Conservation (phyloP, 2,113 vertebrate species). For the Vombatus ursinus region DNA sequence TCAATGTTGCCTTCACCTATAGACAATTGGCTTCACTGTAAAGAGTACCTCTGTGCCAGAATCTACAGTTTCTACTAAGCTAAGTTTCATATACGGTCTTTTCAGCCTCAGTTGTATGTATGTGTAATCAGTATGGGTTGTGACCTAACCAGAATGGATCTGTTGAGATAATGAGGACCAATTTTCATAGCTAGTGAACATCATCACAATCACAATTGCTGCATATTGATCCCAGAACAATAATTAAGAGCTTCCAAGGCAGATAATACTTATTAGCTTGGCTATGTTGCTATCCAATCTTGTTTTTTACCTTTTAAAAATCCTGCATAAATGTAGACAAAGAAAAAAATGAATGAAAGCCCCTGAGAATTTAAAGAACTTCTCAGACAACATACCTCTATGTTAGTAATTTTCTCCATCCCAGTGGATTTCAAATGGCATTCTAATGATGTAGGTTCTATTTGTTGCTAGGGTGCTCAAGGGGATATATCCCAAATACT, state of each 20-base stretch:
- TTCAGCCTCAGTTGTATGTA: background rate
- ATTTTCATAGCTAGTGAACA: background rate
- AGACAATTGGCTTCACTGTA: background rate
- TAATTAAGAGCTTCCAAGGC: background rate
- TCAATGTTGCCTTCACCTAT: background rate
- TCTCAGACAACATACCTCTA: background rate
- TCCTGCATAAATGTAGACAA: background rate
- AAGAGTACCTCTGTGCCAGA: background rate
- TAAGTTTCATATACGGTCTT: background rate
- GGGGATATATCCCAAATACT: background rate
- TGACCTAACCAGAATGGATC: background rate
- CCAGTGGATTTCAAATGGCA: background rate
- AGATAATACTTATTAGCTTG: background rate
- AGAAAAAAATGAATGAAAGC: constrained; percentile 8
- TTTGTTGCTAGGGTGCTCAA: background rate
- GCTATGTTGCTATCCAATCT: background rate
- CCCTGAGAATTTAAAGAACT: background rate
- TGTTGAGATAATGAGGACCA: background rate
- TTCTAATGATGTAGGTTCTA: background rate
- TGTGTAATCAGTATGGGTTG: background rate
- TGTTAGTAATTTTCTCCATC: background rate
- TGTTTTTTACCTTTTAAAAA: background rate
- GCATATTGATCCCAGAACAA: constrained; percentile 2
- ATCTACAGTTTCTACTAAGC: background rate
- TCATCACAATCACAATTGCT: background rate